phyloP scores from a whole-genome alignment of 2,888 invertebrate species.

The Caenorhabditis auriculariae region DNA sequence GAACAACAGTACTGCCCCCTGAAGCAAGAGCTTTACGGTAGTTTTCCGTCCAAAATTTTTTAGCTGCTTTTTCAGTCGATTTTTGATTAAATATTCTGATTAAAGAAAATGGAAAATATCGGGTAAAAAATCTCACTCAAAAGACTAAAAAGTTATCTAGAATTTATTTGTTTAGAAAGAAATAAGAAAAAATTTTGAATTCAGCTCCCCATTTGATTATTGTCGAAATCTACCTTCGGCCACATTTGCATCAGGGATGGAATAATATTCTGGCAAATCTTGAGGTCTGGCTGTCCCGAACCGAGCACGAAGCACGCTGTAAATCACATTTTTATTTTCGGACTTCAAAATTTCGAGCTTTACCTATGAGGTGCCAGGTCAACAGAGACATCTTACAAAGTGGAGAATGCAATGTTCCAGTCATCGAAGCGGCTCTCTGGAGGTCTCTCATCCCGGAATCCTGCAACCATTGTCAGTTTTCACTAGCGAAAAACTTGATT shows the following conservation, averaged over 20 bases:
- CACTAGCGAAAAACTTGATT: not conserved
- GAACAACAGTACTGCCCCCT: conserved; percentile 88
- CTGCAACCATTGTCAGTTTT: conserved; percentile 20
- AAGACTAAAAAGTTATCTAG: too few species aligned
- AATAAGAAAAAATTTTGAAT: too few species aligned
- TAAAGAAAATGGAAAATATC: conserved; percentile 9
- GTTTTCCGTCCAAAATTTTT: not conserved
- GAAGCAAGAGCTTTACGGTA: conserved; percentile 31
- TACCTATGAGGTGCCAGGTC: conserved; percentile 75
- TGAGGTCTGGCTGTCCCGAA: conserved; percentile 75
- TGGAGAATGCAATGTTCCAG: conserved; percentile 78
- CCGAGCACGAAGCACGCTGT: conserved; percentile 53
- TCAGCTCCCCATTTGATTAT: not conserved
- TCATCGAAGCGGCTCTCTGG: conserved; percentile 40
- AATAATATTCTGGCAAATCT: conserved; percentile 77
- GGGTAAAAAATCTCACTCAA: too few species aligned
- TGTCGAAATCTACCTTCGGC: conserved; percentile 70
- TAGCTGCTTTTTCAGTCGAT: not conserved
- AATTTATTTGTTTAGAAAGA: too few species aligned
- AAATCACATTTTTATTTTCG: conserved; percentile 52
- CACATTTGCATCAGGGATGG: conserved; percentile 70
- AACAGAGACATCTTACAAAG: conserved; percentile 83
- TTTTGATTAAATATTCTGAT: not conserved
- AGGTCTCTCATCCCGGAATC: conserved; percentile 52
- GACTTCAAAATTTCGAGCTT: not conserved